Percentiles rank a stretch among this genome's conserved stretches.
Evolutionary conservation across 2,113 vertebrate species (phyloP).

Genomic region (Axis porcinus): DNA sequence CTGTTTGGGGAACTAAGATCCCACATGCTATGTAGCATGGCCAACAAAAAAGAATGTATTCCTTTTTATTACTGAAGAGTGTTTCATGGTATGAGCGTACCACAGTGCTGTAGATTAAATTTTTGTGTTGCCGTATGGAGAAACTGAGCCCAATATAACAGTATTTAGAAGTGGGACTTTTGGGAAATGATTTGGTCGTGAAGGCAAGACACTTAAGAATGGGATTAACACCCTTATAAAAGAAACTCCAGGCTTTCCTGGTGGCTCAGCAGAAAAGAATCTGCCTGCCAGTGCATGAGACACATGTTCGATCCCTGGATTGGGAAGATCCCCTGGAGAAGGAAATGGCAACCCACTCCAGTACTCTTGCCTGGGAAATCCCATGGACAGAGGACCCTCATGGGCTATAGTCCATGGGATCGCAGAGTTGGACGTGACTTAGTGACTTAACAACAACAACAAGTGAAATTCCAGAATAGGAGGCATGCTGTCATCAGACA

Average conservation of each 20-base stretch:
- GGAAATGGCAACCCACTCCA: neutral
- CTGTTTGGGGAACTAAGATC: neutral
- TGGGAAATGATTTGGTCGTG: neutral
- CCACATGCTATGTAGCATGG: neutral
- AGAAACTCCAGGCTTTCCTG: neutral
- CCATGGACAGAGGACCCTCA: neutral
- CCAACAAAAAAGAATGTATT: neutral
- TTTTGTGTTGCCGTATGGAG: neutral
- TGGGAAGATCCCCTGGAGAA: neutral
- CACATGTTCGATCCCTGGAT: rapidly evolving
- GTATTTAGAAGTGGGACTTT: neutral
- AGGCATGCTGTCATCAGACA: neutral
- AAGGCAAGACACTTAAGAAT: neutral
- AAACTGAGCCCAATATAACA: neutral
- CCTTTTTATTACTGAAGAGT: neutral
- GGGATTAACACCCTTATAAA: neutral
- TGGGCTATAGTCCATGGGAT: neutral
- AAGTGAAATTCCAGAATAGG: neutral
- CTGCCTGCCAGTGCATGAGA: neutral
- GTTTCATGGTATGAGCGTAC: neutral
- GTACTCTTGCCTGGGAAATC: neutral
- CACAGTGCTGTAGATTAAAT: neutral
- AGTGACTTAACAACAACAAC: neutral
- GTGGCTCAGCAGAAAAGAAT: neutral
- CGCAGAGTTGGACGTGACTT: neutral